Percentiles rank a stretch among this genome's conserved stretches.
Conservation (phyloP, 2,113 vertebrate species). For the Isurus oxyrinchus region DNA sequence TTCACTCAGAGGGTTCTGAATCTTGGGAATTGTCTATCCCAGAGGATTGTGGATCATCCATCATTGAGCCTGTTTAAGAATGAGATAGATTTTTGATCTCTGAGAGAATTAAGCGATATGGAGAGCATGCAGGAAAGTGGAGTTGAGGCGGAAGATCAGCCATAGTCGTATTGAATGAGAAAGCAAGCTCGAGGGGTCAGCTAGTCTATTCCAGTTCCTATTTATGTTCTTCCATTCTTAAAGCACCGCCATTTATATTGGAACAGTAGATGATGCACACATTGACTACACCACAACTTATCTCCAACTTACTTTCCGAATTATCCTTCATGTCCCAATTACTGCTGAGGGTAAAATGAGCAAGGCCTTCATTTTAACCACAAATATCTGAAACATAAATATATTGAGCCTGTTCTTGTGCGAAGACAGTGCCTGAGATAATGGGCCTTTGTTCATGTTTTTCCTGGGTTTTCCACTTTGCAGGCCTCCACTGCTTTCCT, state of each 20-base stretch:
- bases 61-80: neutral
- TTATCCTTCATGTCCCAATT: neutral
- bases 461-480: neutral
- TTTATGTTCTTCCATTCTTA: neutral
- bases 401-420: neutral
- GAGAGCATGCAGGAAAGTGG: no score
- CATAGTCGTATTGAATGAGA: no score
- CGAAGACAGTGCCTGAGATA: neutral
- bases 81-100: neutral
- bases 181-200: no score
- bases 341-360: neutral
- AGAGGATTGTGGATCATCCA: no score
- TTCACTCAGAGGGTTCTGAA: no score
- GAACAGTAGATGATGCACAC: neutral
- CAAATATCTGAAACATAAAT: neutral
- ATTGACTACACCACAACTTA: neutral
- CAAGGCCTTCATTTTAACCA: conserved; percentile 5
- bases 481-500: neutral
- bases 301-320: neutral
- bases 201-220: no score
- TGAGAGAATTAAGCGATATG: no score
- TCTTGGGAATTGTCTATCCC: no score
- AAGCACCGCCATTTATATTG: neutral
- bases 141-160: no score
- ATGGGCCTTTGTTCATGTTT: neutral